Evolutionary conservation across 2,888 invertebrate genomes (phyloP).

Genomic region (Polietes domitor): DNA sequence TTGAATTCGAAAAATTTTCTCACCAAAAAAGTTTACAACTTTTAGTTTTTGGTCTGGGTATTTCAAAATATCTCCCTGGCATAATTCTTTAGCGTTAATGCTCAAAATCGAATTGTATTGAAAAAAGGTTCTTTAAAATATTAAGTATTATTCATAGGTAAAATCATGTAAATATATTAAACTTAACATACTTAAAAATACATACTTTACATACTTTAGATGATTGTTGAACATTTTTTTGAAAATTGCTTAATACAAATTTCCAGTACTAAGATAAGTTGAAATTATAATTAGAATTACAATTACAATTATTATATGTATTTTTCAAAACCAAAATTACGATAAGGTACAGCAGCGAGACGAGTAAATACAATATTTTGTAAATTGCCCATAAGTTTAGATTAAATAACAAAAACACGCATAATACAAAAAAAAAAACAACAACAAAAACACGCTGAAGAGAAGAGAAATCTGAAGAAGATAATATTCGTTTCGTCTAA

Average conservation of each 20-base stretch:
- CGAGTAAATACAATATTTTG: background rate
- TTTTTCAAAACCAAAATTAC: slow-evolving; percentile 16
- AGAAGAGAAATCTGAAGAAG: background rate
- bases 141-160: slow-evolving; percentile 6
- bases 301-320: background rate
- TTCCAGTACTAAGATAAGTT: slow-evolving; percentile 55
- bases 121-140: slow-evolving; percentile 28
- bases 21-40: too few relatives aligned
- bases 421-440: slow-evolving; percentile 15
- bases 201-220: slow-evolving; percentile 7
- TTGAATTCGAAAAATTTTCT: too few relatives aligned
- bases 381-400: slow-evolving; percentile 1
- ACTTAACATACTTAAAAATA: background rate
- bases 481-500: slow-evolving; percentile 16
- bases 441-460: background rate
- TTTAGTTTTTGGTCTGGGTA: too few relatives aligned
- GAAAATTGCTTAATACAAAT: slow-evolving; percentile 17
- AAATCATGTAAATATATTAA: slow-evolving; percentile 15
- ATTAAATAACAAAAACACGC: slow-evolving; percentile 32
- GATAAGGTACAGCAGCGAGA: background rate
- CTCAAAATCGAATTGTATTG: slow-evolving; percentile 57
- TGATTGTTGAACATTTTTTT: slow-evolving; percentile 14
- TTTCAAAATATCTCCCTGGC: slow-evolving; percentile 27
- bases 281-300: background rate
- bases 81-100: slow-evolving; percentile 57